These are phyloP conservation scores for Diabrotica balteata DNA, from an alignment of 2,888 invertebrate genomes.

Conservation along the genomic window DNA sequence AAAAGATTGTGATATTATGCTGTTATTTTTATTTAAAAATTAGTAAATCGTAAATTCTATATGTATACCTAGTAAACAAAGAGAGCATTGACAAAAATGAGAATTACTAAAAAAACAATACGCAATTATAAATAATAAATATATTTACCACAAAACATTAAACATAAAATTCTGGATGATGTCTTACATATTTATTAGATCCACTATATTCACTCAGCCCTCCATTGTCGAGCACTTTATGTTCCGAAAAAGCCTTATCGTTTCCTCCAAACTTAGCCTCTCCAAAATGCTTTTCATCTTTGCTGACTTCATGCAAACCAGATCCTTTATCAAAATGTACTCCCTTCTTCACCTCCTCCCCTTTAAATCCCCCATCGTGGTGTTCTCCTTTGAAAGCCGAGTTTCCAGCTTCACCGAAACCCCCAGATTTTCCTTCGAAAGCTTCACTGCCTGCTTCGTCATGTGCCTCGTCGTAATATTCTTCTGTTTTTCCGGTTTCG, in stretches of 20 bases:
- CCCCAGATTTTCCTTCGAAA: slow-evolving; percentile 65
- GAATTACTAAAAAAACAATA: too few species aligned
- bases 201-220: slow-evolving; percentile 68
- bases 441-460: slow-evolving; percentile 69
- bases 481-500: slow-evolving; percentile 70
- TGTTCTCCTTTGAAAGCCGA: slow-evolving; percentile 68
- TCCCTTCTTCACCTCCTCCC: slow-evolving; percentile 65
- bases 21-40: too few species aligned
- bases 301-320: slow-evolving; percentile 61
- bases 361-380: slow-evolving; percentile 65
- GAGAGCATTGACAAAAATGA: too few species aligned
- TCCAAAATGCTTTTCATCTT: slow-evolving; percentile 66
- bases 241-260: slow-evolving; percentile 65
- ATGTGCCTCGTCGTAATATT: slow-evolving; percentile 70
- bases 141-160: not conserved
- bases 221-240: slow-evolving; percentile 67
- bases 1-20: too few species aligned
- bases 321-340: slow-evolving; percentile 66
- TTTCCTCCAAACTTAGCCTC: slow-evolving; percentile 66
- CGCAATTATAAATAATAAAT: not conserved
- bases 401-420: slow-evolving; percentile 66
- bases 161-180: slow-evolving; percentile 59
- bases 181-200: slow-evolving; percentile 65
- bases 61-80: too few species aligned
- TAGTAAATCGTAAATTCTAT: too few species aligned